Evolutionary conservation across 2,113 vertebrate genomes (phyloP).

Genomic region (Nerophis lumbriciformis): DNA sequence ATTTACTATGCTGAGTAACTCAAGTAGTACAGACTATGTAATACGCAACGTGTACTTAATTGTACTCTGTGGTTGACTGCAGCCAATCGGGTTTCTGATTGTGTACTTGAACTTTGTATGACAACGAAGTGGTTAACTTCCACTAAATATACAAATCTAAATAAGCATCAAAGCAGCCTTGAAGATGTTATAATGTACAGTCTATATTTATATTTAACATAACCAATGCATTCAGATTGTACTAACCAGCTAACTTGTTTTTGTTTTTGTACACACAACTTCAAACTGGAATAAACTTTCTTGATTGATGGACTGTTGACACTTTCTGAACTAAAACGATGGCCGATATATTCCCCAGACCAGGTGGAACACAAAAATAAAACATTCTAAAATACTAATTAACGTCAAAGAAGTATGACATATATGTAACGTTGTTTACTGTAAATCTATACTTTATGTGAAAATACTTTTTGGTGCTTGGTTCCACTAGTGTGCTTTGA

Average conservation of each 20-base stretch:
- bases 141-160: neutral
- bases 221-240: neutral
- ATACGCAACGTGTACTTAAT: no score
- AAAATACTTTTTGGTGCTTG: no score
- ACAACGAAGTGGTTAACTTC: no score
- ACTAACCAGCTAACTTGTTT: neutral
- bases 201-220: neutral
- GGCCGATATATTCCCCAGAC: no score
- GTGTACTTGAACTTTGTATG: neutral
- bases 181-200: neutral
- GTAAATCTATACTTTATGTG: no score
- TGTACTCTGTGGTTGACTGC: neutral
- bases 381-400: no score
- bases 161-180: neutral
- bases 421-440: no score
- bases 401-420: no score
- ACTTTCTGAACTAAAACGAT: no score
- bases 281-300: slow-evolving; percentile 22
- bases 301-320: slow-evolving; percentile 5
- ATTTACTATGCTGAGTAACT: no score
- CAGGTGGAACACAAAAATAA: no score
- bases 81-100: neutral
- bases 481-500: no score
- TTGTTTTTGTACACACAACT: neutral
- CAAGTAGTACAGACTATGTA: neutral